Percentiles rank a stretch among this genome's conserved stretches.
These are phyloP conservation scores for Anguilla anguilla DNA, from an alignment of 2,797 vertebrate species.

Conservation along the genomic window DNA sequence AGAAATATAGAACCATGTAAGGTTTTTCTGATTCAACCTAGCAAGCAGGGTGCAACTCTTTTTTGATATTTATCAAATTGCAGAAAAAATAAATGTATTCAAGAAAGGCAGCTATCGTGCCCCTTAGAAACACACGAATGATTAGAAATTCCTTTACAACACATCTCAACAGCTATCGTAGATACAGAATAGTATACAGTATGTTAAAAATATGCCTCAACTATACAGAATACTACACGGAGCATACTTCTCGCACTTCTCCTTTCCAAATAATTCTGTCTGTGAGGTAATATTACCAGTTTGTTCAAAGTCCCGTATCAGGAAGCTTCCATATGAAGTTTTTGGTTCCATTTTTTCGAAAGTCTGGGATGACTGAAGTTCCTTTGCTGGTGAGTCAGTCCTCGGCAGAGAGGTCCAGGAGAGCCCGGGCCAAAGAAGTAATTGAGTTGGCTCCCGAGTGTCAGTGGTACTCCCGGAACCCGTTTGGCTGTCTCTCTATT, in stretches of 20 bases:
- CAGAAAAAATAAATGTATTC: too few relatives aligned
- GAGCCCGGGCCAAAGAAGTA: neutral
- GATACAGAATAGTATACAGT: too few relatives aligned
- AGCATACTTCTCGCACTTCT: neutral
- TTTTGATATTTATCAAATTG: neutral
- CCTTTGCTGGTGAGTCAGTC: neutral
- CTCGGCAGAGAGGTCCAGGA: neutral
- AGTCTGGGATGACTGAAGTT: neutral
- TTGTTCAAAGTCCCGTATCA: neutral
- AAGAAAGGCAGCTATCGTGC: too few relatives aligned
- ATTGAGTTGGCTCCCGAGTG: neutral
- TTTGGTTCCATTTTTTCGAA: neutral
- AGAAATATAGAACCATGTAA: too few relatives aligned
- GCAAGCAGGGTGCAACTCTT: too few relatives aligned
- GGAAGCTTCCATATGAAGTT: neutral
- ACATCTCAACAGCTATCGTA: neutral
- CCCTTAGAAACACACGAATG: neutral
- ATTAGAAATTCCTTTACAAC: neutral
- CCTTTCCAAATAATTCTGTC: neutral
- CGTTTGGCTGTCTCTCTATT: neutral
- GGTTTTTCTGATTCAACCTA: too few relatives aligned
- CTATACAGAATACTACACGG: too few relatives aligned
- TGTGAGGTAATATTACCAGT: neutral
- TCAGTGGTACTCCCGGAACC: too few relatives aligned
- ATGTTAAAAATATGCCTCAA: too few relatives aligned